These are phyloP conservation scores for Carterocephalus palaemon DNA, from an alignment of 2,888 invertebrate genomes.

Conservation along the genomic window DNA sequence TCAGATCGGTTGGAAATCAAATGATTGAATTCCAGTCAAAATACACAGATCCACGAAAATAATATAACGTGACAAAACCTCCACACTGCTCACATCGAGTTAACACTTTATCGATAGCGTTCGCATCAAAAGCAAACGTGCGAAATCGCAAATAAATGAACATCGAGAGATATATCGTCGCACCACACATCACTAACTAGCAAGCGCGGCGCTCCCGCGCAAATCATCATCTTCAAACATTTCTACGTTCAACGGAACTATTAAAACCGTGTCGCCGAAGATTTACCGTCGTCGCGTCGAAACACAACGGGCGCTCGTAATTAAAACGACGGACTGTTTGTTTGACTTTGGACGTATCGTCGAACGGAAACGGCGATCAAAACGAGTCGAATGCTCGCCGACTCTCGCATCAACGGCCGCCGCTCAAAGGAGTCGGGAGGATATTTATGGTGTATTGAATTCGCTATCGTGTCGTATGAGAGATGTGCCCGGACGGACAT, in stretches of 20 bases:
- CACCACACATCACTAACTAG: slow-evolving; percentile 16
- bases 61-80: too few relatives aligned
- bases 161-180: not conserved
- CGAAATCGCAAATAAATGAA: too few relatives aligned
- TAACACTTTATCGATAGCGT: too few relatives aligned
- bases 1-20: too few relatives aligned
- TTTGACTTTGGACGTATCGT: slow-evolving; percentile 30
- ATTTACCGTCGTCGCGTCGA: slow-evolving; percentile 30
- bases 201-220: slow-evolving; percentile 1
- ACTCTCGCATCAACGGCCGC: slow-evolving; percentile 6
- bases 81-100: too few relatives aligned
- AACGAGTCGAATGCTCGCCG: slow-evolving; percentile 28
- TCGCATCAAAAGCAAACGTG: too few relatives aligned
- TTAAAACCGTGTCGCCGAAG: slow-evolving; percentile 33
- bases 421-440: slow-evolving; percentile 25
- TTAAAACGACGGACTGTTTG: slow-evolving; percentile 35
- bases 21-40: too few relatives aligned
- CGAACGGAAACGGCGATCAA: slow-evolving; percentile 25
- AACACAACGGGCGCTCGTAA: slow-evolving; percentile 33
- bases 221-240: slow-evolving; percentile 19
- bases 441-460: slow-evolving; percentile 67
- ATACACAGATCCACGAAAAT: too few relatives aligned
- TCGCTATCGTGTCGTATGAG: slow-evolving; percentile 70
- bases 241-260: slow-evolving; percentile 21
- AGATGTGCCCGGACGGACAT: slow-evolving; percentile 59